Evolutionary conservation across 2,888 invertebrate species (phyloP).

Genomic region (Drosophila atripex): DNA sequence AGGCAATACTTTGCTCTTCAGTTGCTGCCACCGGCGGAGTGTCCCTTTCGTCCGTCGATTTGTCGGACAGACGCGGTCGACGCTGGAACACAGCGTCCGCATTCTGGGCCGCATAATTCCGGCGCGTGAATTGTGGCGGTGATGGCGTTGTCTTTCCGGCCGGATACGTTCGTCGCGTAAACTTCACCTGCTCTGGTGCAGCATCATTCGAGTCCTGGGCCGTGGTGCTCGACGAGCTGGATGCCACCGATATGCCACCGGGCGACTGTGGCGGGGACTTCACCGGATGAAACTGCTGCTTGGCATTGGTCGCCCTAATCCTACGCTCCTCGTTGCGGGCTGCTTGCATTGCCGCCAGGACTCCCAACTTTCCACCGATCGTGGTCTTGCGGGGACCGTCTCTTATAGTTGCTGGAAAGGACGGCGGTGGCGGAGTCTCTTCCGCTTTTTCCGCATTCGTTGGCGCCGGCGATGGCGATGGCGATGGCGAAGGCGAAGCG

Average conservation of each 20-base stretch:
- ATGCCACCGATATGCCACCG: neutral
- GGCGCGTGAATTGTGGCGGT: neutral
- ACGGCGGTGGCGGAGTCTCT: neutral
- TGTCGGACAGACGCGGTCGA: neutral
- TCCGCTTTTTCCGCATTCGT: neutral
- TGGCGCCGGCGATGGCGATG: neutral
- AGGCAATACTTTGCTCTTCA: neutral
- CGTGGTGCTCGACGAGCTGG: neutral
- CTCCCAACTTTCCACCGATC: conserved; percentile 1
- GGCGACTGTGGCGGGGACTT: neutral
- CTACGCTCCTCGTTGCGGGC: conserved; percentile 8
- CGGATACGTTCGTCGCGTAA: conserved; percentile 4
- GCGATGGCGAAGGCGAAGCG: neutral
- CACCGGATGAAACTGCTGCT: neutral
- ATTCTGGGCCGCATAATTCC: neutral
- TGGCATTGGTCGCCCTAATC: neutral
- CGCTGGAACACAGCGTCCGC: conserved; percentile 3
- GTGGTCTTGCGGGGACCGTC: neutral
- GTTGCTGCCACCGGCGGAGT: neutral
- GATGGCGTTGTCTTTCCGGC: neutral
- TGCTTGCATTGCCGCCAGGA: conserved; percentile 17
- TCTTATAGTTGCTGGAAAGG: neutral
- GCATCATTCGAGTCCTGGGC: neutral
- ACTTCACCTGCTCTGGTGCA: neutral
- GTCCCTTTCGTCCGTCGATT: neutral